These are phyloP conservation scores for Eristalis pertinax DNA, from an alignment of 2,888 invertebrate genomes.

Conservation along the genomic window DNA sequence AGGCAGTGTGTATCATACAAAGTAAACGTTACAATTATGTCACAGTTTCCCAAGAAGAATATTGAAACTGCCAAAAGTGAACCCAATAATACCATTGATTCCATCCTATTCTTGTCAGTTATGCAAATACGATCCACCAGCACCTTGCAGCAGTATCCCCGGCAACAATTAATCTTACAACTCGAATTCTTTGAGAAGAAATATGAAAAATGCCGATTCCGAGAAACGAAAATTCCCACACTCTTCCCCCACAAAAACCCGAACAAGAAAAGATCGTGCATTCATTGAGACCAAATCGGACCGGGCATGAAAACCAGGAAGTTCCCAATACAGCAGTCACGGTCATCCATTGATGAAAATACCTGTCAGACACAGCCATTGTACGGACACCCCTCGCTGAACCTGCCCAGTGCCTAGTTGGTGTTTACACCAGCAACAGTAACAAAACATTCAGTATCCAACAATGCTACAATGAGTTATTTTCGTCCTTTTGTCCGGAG, in stretches of 20 bases:
- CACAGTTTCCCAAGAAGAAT: background rate
- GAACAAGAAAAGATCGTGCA: background rate
- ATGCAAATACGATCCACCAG: conserved; percentile 49
- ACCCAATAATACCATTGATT: background rate
- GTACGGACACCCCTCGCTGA: conserved; percentile 39
- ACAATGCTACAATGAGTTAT: conserved; percentile 69
- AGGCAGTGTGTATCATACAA: too few species aligned
- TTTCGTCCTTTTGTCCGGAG: conserved; percentile 68
- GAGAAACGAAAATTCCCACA: conserved; percentile 67
- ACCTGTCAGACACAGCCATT: conserved; percentile 52
- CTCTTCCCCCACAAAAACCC: conserved; percentile 46
- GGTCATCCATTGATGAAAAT: conserved; percentile 52
- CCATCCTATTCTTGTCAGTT: conserved; percentile 13
- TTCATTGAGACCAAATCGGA: conserved; percentile 22
- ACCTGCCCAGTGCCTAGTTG: conserved; percentile 59
- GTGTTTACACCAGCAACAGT: conserved; percentile 68
- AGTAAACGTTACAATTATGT: too few species aligned
- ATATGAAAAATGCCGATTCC: conserved; percentile 50
- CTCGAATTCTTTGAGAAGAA: conserved; percentile 3
- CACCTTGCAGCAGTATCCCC: conserved; percentile 3
- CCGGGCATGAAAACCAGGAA: conserved; percentile 59
- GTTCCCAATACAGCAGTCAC: conserved; percentile 56
- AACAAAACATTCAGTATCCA: conserved; percentile 65
- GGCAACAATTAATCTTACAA: conserved; percentile 46
- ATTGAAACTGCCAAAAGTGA: background rate